Base-by-base conservation (phyloP, 2,113 vertebrate species). In the Bagarius yarrelli region DNA sequence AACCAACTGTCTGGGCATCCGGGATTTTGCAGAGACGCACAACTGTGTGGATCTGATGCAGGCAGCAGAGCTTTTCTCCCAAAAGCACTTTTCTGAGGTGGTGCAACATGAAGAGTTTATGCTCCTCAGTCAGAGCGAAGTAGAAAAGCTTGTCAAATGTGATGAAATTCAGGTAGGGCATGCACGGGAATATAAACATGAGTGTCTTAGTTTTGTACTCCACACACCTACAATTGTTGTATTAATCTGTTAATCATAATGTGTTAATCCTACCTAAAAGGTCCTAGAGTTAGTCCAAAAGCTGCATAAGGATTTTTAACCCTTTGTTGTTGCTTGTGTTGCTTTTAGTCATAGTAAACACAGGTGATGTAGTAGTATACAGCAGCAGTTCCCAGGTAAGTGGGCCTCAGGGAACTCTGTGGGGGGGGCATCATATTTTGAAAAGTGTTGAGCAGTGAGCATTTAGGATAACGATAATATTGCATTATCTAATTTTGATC, bases 101-200 rank as follows among this genome's bases (percentile, higher is more conserved):
- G 98, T 99, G 27, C 97, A 98, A 87, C 97, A 99, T 23, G 98
- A 99, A 88, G 98, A 99, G 90, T 99, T 97, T 89, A 98, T 98
- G 92, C 94, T 99, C 85, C 95, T 99, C 86, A 94, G 94, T 89
- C 96, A 98, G 88, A 94, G 94, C 47, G 98, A 99, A 87, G 98
- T 99, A 81, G 97, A 99, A 81, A 99, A 99, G 87, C 95, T 99
- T 8, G 96, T 99, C 88, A 96, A 96, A 87, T 99, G 98, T 87
- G 98, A 99, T 83, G 98, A 99, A 90, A 99, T 99, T 87, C 98
- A 99, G 97, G 97, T 99, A 91, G 84, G 59, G 64, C 52, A 40
- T 1, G 32, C 11, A 32, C 19, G 14, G 6, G 4, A n/a, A n/a
- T n/a, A 32, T 25, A 16, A 47, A 36, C 23, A 25, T 25, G 23